Evolutionary conservation across 2,888 invertebrate genomes (phyloP).

Genomic region (Oligia strigilis): DNA sequence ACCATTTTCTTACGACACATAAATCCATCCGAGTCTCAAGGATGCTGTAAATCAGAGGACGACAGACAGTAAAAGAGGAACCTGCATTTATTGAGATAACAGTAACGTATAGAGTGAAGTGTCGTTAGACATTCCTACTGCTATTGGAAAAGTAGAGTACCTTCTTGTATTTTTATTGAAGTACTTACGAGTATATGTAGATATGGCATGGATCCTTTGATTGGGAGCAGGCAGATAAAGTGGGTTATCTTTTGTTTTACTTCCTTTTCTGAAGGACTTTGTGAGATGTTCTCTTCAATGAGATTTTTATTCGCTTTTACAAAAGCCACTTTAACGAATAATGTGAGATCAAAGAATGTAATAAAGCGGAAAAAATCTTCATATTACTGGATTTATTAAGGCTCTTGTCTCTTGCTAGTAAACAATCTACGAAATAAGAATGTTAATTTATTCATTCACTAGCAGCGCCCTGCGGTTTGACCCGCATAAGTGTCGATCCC

Average conservation of each 20-base stretch:
- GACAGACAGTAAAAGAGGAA: conserved; percentile 39
- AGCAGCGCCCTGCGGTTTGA: too few species aligned
- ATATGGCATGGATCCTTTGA: not conserved
- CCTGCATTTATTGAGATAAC: conserved; percentile 61
- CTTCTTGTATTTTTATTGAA: not conserved
- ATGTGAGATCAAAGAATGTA: not conserved
- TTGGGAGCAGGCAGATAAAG: not conserved
- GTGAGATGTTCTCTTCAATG: not conserved
- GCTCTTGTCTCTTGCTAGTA: not conserved
- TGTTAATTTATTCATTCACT: not conserved
- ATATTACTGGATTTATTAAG: not conserved
- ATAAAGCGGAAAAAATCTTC: not conserved
- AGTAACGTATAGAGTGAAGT: conserved; percentile 26
- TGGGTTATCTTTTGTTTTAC: not conserved
- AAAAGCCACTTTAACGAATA: not conserved
- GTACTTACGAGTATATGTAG: not conserved
- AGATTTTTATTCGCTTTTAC: not conserved
- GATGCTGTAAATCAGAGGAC: conserved; percentile 51
- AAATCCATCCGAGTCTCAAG: conserved; percentile 51
- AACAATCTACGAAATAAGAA: not conserved
- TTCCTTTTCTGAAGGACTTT: not conserved
- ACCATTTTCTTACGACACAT: conserved; percentile 50
- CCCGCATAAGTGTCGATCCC: too few species aligned
- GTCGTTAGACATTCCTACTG: conserved; percentile 26
- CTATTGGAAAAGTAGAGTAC: conserved; percentile 35